A percentile compares a stretch with the other conserved stretches of the same genome.
These are phyloP conservation scores for Henricia sp. DNA, from an alignment of 53 echinoderm and acorn worm species.

Conservation along the genomic window DNA sequence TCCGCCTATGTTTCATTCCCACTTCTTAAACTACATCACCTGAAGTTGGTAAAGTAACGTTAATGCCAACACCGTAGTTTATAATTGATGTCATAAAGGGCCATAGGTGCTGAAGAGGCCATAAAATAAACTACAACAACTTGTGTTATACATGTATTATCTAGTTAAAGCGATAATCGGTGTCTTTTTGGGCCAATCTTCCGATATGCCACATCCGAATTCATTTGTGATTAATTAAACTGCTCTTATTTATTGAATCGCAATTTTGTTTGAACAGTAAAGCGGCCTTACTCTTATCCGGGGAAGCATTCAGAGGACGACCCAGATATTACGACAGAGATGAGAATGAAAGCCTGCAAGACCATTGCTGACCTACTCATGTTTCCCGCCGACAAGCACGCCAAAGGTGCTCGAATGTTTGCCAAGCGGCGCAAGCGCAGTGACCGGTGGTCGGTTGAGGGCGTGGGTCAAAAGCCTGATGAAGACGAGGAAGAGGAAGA, in stretches of 20 bases:
- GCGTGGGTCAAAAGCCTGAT: constrained; percentile 68
- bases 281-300: constrained; percentile 51
- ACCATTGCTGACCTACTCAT: constrained; percentile 94
- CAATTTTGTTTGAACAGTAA: constrained; percentile 12
- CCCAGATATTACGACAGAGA: constrained; percentile 71
- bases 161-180: no score
- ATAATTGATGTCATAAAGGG: no score
- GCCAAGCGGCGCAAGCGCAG: constrained; percentile 95
- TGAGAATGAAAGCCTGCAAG: constrained; percentile 86
- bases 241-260: background rate
- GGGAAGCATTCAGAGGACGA: constrained; percentile 71
- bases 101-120: no score
- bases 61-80: no score
- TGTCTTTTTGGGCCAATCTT: background rate
- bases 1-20: no score
- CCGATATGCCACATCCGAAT: background rate
- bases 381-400: constrained; percentile 93
- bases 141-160: no score
- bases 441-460: constrained; percentile 90
- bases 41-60: no score
- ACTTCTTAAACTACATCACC: no score
- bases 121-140: no score
- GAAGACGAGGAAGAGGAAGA: constrained; percentile 58
- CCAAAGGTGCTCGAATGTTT: constrained; percentile 95
- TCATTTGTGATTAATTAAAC: background rate